Conservation (phyloP, 2,113 vertebrate genomes). For the Machaerirhynchus nigripectus region DNA sequence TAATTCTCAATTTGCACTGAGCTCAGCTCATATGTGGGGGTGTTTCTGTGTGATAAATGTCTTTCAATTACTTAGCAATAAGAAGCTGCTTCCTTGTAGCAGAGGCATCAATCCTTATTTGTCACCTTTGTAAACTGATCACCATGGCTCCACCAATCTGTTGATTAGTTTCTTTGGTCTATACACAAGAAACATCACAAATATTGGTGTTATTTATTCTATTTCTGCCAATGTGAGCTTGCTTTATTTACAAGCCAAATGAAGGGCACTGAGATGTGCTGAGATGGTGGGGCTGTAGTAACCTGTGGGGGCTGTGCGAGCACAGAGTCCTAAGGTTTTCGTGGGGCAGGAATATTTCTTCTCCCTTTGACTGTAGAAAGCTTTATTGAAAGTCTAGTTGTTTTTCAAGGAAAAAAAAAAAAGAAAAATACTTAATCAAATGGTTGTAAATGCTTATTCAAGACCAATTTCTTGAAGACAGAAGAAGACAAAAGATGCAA, state of each 20-base stretch:
- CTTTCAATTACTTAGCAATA: constrained; percentile 17
- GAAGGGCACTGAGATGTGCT: background rate
- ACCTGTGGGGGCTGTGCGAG: background rate
- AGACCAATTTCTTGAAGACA: background rate
- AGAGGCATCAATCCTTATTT: background rate
- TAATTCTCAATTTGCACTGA: background rate
- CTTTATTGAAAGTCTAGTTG: background rate
- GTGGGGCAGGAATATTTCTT: background rate
- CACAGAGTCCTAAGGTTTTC: background rate
- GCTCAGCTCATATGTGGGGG: background rate
- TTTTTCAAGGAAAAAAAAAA: background rate
- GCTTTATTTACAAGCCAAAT: background rate
- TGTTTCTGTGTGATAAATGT: constrained; percentile 19
- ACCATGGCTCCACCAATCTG: background rate
- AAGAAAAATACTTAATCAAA: background rate
- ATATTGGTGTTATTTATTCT: background rate
- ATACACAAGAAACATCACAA: background rate
- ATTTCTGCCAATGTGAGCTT: background rate
- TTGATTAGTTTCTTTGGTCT: background rate
- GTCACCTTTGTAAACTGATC: constrained; percentile 14
- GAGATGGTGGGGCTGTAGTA: background rate
- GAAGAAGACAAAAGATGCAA: background rate
- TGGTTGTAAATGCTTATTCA: background rate
- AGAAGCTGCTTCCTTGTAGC: background rate
- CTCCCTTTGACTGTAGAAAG: background rate